Evolutionary conservation across 1,140 invertebrate genomes (phyloP).

Genomic region (Pygmarrhopalites habei): DNA sequence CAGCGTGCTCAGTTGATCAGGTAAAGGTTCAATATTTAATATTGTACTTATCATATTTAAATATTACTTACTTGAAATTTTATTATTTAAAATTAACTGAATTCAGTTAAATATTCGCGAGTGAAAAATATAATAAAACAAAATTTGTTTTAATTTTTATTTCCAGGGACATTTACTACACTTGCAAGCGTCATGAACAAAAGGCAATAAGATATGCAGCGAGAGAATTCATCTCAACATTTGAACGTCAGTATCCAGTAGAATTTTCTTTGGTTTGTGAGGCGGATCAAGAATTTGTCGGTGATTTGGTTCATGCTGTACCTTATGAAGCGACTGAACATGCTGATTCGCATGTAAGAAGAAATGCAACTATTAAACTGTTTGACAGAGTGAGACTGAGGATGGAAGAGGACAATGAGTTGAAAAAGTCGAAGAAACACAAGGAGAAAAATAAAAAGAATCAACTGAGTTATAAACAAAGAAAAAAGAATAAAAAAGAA

Average conservation of each 20-base stretch:
- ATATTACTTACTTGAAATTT: too few relatives aligned
- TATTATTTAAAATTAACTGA: too few relatives aligned
- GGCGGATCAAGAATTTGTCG: conserved; percentile 20
- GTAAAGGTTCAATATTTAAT: too few relatives aligned
- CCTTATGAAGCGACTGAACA: neutral
- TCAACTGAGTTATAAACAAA: too few relatives aligned
- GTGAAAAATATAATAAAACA: too few relatives aligned
- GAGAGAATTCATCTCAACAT: conserved; percentile 14
- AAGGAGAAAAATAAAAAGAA: too few relatives aligned
- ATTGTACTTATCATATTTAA: too few relatives aligned
- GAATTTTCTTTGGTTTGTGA: conserved; percentile 31
- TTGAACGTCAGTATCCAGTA: conserved; percentile 33
- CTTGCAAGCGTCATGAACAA: neutral
- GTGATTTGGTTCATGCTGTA: conserved; percentile 15
- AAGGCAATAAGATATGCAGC: too few relatives aligned
- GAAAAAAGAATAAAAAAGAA: neutral
- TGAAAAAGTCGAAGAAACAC: too few relatives aligned
- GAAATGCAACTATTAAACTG: neutral
- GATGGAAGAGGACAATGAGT: too few relatives aligned
- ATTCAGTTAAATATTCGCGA: too few relatives aligned
- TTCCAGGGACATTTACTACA: neutral
- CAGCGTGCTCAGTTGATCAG: conserved; percentile 31
- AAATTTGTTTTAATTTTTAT: conserved; percentile 3
- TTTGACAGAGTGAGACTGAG: too few relatives aligned
- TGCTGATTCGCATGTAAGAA: neutral